These are phyloP conservation scores for Papio anubis DNA, from an alignment of 2,113 vertebrate genomes.

Conservation along the genomic window DNA sequence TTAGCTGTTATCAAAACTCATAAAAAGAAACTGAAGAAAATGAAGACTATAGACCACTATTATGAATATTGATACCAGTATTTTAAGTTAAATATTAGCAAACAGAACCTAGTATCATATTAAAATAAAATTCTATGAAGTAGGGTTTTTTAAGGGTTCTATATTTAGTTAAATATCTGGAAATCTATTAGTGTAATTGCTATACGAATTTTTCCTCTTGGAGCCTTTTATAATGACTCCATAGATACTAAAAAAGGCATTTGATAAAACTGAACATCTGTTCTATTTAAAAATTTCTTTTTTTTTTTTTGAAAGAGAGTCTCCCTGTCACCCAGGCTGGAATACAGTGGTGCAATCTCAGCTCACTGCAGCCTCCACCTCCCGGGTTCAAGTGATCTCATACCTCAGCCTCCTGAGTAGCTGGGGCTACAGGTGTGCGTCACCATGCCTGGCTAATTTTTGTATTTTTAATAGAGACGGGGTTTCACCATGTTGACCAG, in stretches of 20 bases:
- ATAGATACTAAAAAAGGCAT: neutral
- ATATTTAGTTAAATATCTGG: neutral
- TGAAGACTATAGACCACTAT: neutral
- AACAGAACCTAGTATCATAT: neutral
- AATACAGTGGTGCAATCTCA: too few relatives aligned
- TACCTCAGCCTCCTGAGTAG: too few relatives aligned
- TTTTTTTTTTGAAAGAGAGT: too few relatives aligned
- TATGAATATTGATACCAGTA: neutral
- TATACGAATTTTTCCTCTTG: slow-evolving; percentile 1
- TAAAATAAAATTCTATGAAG: neutral
- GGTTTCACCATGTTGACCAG: too few relatives aligned
- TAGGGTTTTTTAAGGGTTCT: neutral
- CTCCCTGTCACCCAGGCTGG: too few relatives aligned
- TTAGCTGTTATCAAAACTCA: neutral
- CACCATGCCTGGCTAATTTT: too few relatives aligned
- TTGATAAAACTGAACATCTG: slow-evolving; percentile 2
- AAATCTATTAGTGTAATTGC: neutral
- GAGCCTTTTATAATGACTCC: neutral
- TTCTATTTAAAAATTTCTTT: neutral
- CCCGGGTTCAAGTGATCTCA: too few relatives aligned
- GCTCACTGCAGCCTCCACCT: too few relatives aligned
- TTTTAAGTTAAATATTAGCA: slow-evolving; percentile 38
- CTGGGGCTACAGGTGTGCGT: too few relatives aligned
- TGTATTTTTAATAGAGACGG: too few relatives aligned
- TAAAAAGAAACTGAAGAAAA: neutral